Evolutionary conservation across 2,113 vertebrate genomes (phyloP).

Genomic region (Perccottus glenii): DNA sequence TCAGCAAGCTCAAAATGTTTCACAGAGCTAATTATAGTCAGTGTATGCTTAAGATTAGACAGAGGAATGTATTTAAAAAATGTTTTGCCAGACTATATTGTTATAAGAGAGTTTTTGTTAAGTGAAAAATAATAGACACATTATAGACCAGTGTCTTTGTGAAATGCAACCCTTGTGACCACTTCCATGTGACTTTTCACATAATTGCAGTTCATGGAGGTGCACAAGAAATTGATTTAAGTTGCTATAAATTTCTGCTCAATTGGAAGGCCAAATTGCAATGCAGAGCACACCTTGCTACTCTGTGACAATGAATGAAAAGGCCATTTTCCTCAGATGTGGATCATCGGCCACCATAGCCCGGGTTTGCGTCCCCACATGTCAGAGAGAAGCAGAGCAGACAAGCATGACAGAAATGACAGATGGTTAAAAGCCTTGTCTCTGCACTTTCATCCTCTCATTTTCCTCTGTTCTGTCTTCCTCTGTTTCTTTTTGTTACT

Average conservation of each 20-base stretch:
- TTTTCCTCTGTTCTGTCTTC: slow-evolving; percentile 44
- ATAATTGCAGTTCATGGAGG: not conserved
- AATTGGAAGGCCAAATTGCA: slow-evolving; percentile 40
- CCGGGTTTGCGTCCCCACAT: slow-evolving; percentile 52
- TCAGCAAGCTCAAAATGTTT: too few relatives aligned
- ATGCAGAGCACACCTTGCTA: slow-evolving; percentile 33
- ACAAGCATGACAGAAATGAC: slow-evolving; percentile 69
- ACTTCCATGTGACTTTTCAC: not conserved
- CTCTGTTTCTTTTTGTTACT: slow-evolving; percentile 30
- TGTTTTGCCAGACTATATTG: too few relatives aligned
- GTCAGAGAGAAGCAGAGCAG: slow-evolving; percentile 57
- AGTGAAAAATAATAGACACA: too few relatives aligned
- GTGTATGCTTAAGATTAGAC: too few relatives aligned
- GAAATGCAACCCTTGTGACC: not conserved
- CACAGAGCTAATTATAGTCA: too few relatives aligned
- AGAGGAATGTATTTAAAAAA: too few relatives aligned
- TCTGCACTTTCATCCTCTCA: slow-evolving; percentile 64
- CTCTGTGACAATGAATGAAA: slow-evolving; percentile 61
- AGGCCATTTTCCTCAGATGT: slow-evolving; percentile 66
- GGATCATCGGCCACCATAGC: slow-evolving; percentile 57
- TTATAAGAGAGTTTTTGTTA: too few relatives aligned
- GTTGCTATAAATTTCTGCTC: not conserved
- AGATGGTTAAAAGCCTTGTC: slow-evolving; percentile 74
- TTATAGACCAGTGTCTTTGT: too few relatives aligned
- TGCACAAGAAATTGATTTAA: too few relatives aligned